Evolutionary conservation across 2,888 invertebrate genomes (phyloP).

Genomic region (Nomada lathburiana): DNA sequence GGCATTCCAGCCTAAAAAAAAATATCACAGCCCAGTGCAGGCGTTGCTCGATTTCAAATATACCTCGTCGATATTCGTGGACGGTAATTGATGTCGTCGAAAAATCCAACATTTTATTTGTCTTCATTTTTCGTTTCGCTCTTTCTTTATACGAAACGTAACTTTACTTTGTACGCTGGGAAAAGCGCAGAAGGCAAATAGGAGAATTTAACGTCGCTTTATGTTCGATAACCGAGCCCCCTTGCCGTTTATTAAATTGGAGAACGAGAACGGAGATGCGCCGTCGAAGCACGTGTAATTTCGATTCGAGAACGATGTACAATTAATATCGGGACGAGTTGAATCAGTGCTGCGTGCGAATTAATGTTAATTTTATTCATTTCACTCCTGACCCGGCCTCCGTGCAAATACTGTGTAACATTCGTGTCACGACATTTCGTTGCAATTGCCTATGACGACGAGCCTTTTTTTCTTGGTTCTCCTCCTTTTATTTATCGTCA

Average conservation of each 20-base stretch:
- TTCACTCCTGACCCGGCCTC: constrained; percentile 33
- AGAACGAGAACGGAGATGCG: not conserved
- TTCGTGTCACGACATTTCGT: constrained; percentile 45
- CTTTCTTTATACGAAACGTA: not conserved
- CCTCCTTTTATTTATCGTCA: not conserved
- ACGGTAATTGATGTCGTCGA: constrained; percentile 23
- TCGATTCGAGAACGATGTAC: constrained; percentile 5
- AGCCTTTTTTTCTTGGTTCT: not conserved
- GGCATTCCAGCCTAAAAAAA: constrained; percentile 55
- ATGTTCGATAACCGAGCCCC: constrained; percentile 36
- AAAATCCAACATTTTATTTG: constrained; percentile 5
- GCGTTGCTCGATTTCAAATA: not conserved
- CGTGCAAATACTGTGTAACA: constrained; percentile 48
- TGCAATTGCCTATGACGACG: constrained; percentile 23
- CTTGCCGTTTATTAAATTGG: not conserved
- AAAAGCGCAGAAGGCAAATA: not conserved
- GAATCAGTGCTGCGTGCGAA: constrained; percentile 39
- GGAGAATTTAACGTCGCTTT: constrained; percentile 11
- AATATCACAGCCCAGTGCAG: constrained; percentile 53
- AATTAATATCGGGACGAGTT: constrained; percentile 54
- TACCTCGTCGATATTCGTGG: not conserved
- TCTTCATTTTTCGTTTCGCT: no score
- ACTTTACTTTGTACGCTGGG: not conserved
- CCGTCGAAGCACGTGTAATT: constrained; percentile 2
- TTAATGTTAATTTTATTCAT: constrained; percentile 65